Conservation (phyloP, 2,797 vertebrate genomes). For the Trachurus trachurus region DNA sequence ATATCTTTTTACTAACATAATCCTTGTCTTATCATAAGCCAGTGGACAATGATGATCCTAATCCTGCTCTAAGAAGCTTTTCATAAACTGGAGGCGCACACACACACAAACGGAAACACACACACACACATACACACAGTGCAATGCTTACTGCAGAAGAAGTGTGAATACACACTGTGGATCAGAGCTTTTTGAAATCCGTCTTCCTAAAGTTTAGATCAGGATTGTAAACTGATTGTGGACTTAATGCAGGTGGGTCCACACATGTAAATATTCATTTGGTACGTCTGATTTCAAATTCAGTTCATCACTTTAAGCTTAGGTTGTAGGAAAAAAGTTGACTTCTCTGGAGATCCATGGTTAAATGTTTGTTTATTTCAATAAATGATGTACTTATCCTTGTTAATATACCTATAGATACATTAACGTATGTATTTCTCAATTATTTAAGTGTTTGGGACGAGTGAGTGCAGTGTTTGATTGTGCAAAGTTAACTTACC, state of each 20-base stretch:
- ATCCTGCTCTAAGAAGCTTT: slow-evolving; percentile 74
- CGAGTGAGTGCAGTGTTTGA: too few relatives aligned
- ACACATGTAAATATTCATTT: background rate
- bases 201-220: background rate
- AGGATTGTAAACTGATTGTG: slow-evolving; percentile 14
- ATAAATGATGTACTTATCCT: too few relatives aligned
- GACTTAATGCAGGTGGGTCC: slow-evolving; percentile 5
- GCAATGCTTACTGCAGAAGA: background rate
- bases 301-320: too few relatives aligned
- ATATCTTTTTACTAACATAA: slow-evolving; percentile 69
- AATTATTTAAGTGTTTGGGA: too few relatives aligned
- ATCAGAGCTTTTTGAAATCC: slow-evolving; percentile 1
- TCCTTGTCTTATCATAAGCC: slow-evolving; percentile 70
- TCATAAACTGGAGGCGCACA: slow-evolving; percentile 44
- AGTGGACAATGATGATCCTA: slow-evolving; percentile 71
- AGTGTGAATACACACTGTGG: slow-evolving; percentile 14
- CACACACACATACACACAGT: too few relatives aligned
- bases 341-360: background rate
- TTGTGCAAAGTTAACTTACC: too few relatives aligned
- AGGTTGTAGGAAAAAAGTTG: background rate
- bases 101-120: background rate
- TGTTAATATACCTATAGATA: too few relatives aligned
- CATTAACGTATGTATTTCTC: too few relatives aligned
- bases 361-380: background rate
- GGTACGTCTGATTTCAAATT: background rate